Evolutionary conservation across 2,797 vertebrate species (phyloP).

Genomic region (Chloroceryle inda): DNA sequence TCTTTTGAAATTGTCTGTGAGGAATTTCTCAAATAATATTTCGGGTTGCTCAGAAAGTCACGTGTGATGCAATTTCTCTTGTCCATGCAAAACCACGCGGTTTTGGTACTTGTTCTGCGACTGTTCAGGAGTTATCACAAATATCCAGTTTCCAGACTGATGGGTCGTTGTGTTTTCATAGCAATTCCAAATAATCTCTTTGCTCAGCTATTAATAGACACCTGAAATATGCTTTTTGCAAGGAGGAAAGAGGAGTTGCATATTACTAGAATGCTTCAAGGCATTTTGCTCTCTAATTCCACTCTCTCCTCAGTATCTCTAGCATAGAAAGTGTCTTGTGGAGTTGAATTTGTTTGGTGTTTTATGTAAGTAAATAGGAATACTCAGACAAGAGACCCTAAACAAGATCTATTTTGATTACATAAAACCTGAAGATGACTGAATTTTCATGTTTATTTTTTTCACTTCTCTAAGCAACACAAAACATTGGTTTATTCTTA

Average conservation of each 20-base stretch:
- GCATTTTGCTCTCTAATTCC: background rate
- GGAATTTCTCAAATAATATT: background rate
- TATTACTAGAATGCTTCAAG: background rate
- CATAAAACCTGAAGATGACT: background rate
- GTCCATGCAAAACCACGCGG: rapidly evolving
- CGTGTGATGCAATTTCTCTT: background rate
- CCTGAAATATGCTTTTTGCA: background rate
- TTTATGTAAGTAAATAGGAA: background rate
- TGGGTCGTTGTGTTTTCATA: background rate
- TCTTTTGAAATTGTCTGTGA: background rate
- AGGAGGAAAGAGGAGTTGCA: rapidly evolving
- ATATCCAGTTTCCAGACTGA: background rate
- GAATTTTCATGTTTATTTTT: background rate
- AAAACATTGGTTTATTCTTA: background rate
- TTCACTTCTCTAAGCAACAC: background rate
- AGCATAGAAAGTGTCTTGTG: background rate
- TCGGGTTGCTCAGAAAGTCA: background rate
- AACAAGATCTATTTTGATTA: background rate
- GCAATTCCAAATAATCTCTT: background rate
- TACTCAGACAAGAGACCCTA: background rate
- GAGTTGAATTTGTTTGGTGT: background rate
- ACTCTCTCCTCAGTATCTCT: background rate
- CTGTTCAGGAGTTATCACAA: background rate
- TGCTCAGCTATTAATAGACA: background rate
- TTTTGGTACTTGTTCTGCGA: background rate